Evolutionary conservation across 2,113 vertebrate species (phyloP), one percentile per base, ranked within the genome.

Genomic region (Tylochromis polylepis): DNA sequence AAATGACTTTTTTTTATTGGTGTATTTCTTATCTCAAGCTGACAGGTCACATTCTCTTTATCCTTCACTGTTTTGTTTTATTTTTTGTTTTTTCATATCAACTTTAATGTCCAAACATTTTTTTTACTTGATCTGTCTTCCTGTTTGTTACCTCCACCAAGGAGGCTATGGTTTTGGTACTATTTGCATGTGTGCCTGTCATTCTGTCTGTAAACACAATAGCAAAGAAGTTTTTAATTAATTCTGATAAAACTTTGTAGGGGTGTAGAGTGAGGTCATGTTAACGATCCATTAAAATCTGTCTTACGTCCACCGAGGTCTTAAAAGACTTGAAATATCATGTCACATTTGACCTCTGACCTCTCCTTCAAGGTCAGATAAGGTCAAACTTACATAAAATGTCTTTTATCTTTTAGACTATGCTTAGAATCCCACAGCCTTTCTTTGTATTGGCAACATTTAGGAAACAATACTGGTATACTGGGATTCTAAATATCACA

Each of bases 151-250:
- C 34, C 6, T 38, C 60, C 60, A n/a, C 4, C 34, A 65, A 65
- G 2, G 34, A 65, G 60, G 11, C 60, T 0, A 38, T 38, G 60
- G 0, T 1, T n/a, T 36, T 3, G 1, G 0, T 2, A 65, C 36
- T 38, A 65, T n/a, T 65, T 65, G 11, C 31, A 38, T 12, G 11
- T n/a, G 1, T 2, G 60, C 18, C 60, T n/a, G 18, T 65, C 31
- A 65, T 65, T 65, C 31, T 65, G 60, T 65, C 6, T 0, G 11
- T 65, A 38, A 65, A 65, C 60, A 38, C 36, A 10, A 38, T 6
- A 65, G 60, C 10, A 65, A 65, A 65, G n/a, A n/a, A 0, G 60
- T 38, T 36, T 36, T 36, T 6, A 65, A 38, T 38, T n/a, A 38
- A 65, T 65, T 65, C 20, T 65, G 20, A 0, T 65, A 38, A 14